A percentile compares a stretch with the other conserved stretches of the same genome.
Evolutionary conservation across 2,888 invertebrate genomes (phyloP).

Genomic region (Tipula lateralis): DNA sequence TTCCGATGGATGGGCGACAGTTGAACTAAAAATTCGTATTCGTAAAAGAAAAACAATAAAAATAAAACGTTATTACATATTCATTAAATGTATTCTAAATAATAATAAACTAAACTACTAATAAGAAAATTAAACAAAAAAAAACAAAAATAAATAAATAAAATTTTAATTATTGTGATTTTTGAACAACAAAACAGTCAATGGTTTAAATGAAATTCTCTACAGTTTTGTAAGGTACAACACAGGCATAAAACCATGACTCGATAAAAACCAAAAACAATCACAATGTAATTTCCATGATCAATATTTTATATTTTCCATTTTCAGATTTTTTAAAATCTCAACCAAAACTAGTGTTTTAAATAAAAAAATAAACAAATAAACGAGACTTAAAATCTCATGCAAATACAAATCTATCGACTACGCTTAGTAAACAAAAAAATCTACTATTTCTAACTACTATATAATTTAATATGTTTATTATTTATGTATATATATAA

Average conservation of each 20-base stretch:
- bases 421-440: background rate
- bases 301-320: background rate
- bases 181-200: background rate
- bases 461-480: too few relatives aligned
- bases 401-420: background rate
- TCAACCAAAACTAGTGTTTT: background rate
- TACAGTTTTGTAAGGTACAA: background rate
- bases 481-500: background rate
- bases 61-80: background rate
- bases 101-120: conserved; percentile 26
- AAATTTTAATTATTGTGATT: background rate
- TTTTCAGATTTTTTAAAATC: background rate
- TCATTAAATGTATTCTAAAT: conserved; percentile 41
- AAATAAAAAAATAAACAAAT: background rate
- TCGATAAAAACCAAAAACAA: background rate
- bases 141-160: conserved; percentile 25
- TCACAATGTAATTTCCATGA: background rate
- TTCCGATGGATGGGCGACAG: conserved; percentile 96
- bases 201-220: background rate
- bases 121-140: background rate
- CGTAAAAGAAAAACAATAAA: conserved; percentile 32
- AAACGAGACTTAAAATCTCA: background rate
- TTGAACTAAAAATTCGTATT: conserved; percentile 74
- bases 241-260: background rate
- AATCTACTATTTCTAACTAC: background rate